Evolutionary conservation across 37 sponge, comb jelly and placozoan species (phyloP), one percentile per base, ranked within the genome.

Genomic region (Mnemiopsis leidyi): DNA sequence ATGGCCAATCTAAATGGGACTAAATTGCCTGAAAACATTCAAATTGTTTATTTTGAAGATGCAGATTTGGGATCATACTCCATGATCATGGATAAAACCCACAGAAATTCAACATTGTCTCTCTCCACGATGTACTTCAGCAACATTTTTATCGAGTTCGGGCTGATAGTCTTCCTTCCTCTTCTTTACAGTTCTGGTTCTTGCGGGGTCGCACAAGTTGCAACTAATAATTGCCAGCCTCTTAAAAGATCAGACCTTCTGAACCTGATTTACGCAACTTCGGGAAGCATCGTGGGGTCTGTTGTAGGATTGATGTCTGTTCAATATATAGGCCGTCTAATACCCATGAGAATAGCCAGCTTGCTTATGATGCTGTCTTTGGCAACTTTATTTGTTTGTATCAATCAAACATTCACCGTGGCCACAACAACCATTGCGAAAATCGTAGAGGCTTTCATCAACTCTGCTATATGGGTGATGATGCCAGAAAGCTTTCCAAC

Each of bases 121-220:
- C 82, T 82, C 23, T 20, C 37, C 37, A 23, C 32, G 23, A 34
- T 82, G 35, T 82, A 35, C 82, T 35, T 30, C 29, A 9, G 21
- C 37, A 82, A 82, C 82, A 82, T 82, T 29, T 82, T 82, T 37
- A 18, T 34, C 35, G 82, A 82, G 82, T 82, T 82, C 23, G 82
- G 82, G 9, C 23, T 82, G 38, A 34, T 82, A 20, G 23, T 82
- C 36, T 82, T 13, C 36, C 82, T 82, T 9, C 82, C 82, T 7
- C 82, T 82, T 7, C 5, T 35, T 7, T 82, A 29, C 82, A 29
- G 31, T 30, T 13, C 82, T 34, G 23, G 32, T 3, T 5, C 9
- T 3, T 82, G 82, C 32, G 82, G 82, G 1, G 38, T 23, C 0
- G 82, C 37, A 5, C 35, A 18, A 20, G 0, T 7, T 1, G 36